Evolutionary conservation across 2,888 invertebrate genomes (phyloP).

Genomic region (Altica lythri): DNA sequence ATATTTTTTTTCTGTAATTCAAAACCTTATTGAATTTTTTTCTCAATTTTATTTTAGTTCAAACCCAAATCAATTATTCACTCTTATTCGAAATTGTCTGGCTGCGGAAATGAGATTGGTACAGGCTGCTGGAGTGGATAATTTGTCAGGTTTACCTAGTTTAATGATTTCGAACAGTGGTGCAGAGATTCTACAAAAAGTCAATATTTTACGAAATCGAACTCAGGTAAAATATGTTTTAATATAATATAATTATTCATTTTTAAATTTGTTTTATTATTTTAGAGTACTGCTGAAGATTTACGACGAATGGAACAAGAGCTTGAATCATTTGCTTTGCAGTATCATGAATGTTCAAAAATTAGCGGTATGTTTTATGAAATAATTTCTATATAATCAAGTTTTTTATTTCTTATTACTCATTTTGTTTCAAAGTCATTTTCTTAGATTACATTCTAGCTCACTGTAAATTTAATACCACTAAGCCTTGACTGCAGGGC

Average conservation of each 20-base stretch:
- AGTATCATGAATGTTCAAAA: constrained; percentile 84
- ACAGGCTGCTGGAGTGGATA: constrained; percentile 55
- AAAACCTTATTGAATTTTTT: not conserved
- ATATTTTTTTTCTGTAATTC: not conserved
- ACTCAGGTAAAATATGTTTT: constrained; percentile 57
- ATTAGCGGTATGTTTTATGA: constrained; percentile 63
- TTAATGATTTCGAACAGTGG: constrained; percentile 52
- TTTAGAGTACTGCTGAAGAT: constrained; percentile 72
- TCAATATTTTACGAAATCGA: constrained; percentile 69
- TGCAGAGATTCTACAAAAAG: constrained; percentile 66
- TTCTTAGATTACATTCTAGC: too few relatives aligned
- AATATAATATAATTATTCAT: not conserved
- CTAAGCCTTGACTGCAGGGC: too few relatives aligned
- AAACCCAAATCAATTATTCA: constrained; percentile 75
- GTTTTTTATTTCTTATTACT: not conserved
- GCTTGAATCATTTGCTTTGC: constrained; percentile 83
- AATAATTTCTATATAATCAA: not conserved
- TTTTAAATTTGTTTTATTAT: constrained; percentile 18
- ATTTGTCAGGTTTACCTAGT: constrained; percentile 45
- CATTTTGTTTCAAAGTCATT: too few relatives aligned
- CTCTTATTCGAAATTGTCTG: constrained; percentile 77
- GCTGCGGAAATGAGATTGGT: constrained; percentile 76
- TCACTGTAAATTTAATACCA: too few relatives aligned
- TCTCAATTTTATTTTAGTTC: constrained; percentile 59
- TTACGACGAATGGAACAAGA: constrained; percentile 78